phyloP scores from a whole-genome alignment of 2,113 vertebrate genomes.

The Microtus montanus region DNA sequence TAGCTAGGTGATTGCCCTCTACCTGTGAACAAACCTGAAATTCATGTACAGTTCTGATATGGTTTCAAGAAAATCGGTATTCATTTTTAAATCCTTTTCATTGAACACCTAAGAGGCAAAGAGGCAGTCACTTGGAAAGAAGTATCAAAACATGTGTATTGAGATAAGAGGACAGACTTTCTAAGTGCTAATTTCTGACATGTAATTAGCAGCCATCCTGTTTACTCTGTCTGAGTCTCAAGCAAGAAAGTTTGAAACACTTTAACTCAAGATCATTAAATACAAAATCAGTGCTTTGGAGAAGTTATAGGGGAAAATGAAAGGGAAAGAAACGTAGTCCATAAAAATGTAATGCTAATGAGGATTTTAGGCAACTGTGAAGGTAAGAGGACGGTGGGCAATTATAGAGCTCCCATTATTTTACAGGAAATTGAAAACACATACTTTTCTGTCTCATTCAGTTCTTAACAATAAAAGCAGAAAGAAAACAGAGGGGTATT shows the following conservation, averaged over 20 bases:
- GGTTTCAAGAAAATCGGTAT: neutral
- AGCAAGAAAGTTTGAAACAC: conserved; percentile 43
- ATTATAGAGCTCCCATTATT: neutral
- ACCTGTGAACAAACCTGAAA: conserved; percentile 42
- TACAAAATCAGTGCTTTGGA: neutral
- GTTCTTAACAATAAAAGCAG: neutral
- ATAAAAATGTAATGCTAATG: neutral
- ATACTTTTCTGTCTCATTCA: neutral
- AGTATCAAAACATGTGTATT: conserved; percentile 56
- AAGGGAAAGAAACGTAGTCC: neutral
- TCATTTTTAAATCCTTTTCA: conserved; percentile 42
- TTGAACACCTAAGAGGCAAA: conserved; percentile 45
- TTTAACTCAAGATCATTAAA: conserved; percentile 59
- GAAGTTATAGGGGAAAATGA: neutral
- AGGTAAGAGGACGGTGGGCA: neutral
- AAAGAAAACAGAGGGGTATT: neutral
- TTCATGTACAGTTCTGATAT: neutral
- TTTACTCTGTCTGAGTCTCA: conserved; percentile 45
- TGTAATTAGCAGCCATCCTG: conserved; percentile 62
- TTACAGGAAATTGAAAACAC: neutral
- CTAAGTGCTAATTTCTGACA: conserved; percentile 63
- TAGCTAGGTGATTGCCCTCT: conserved; percentile 34
- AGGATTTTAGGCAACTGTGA: conserved; percentile 8
- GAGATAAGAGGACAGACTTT: conserved; percentile 63
- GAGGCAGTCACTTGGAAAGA: conserved; percentile 44